Evolutionary conservation across 2,888 invertebrate species (phyloP).

Genomic region (Phragmatobia fuliginosa): DNA sequence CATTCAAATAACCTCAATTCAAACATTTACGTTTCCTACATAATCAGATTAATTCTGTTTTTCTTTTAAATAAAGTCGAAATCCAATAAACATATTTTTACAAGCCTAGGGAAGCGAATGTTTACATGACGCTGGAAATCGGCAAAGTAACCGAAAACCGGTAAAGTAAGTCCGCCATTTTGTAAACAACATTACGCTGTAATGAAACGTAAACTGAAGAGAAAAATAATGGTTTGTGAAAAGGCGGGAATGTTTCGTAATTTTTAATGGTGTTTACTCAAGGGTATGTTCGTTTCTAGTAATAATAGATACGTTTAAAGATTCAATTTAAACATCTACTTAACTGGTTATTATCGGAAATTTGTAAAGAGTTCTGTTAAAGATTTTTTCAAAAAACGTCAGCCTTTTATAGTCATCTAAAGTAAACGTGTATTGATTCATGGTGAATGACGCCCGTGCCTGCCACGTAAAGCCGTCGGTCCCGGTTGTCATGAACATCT

Average conservation of each 20-base stretch:
- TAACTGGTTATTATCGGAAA: too few relatives aligned
- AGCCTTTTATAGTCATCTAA: neutral
- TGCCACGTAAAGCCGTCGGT: too few relatives aligned
- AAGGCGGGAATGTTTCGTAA: neutral
- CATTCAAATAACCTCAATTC: neutral
- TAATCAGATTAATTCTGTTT: conserved; percentile 6
- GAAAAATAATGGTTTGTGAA: conserved; percentile 20
- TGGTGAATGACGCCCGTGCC: too few relatives aligned
- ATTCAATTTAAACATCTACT: too few relatives aligned
- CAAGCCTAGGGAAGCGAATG: conserved; percentile 26
- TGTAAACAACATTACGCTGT: conserved; percentile 43
- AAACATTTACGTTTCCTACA: neutral
- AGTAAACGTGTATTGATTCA: too few relatives aligned
- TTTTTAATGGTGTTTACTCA: neutral
- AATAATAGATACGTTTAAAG: neutral
- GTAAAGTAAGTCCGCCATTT: conserved; percentile 18
- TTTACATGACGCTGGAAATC: conserved; percentile 28
- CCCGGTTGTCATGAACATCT: too few relatives aligned
- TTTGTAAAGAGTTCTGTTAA: too few relatives aligned
- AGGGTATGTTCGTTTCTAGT: neutral
- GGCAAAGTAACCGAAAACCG: conserved; percentile 24
- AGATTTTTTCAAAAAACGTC: neutral
- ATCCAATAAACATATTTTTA: conserved; percentile 39
- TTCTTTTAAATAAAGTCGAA: conserved; percentile 1
- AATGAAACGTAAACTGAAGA: conserved; percentile 47